phyloP scores from a whole-genome alignment of 2,113 vertebrate genomes.

The Caranx melampygus region DNA sequence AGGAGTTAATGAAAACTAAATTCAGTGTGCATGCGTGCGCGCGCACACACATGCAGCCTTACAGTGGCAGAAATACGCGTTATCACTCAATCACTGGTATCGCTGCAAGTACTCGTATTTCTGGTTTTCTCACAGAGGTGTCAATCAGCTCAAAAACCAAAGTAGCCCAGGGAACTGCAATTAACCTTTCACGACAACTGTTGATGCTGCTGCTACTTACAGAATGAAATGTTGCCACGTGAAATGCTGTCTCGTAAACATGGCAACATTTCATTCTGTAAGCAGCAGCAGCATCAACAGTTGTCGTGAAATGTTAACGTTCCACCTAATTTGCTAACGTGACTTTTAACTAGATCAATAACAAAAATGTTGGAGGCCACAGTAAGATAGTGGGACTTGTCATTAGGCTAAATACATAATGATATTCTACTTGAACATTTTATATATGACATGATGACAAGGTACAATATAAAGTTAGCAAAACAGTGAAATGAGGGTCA shows the following conservation, averaged over 20 bases:
- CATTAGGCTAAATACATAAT: too few relatives aligned
- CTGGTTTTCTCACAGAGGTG: slow-evolving; percentile 11
- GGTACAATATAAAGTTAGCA: too few relatives aligned
- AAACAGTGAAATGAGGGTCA: too few relatives aligned
- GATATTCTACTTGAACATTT: too few relatives aligned
- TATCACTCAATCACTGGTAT: not conserved
- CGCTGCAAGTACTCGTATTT: slow-evolving; percentile 6
- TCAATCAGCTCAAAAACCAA: not conserved
- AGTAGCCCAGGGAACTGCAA: not conserved
- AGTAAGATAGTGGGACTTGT: too few relatives aligned
- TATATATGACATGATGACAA: too few relatives aligned
- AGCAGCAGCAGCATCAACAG: too few relatives aligned
- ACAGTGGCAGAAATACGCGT: not conserved
- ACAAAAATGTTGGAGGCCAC: not conserved
- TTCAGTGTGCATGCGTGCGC: not conserved
- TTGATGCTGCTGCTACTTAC: not conserved
- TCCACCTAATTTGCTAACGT: slow-evolving; percentile 24
- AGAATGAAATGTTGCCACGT: too few relatives aligned
- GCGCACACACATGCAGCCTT: not conserved
- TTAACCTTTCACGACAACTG: slow-evolving; percentile 5
- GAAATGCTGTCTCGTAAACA: too few relatives aligned
- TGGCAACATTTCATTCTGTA: too few relatives aligned
- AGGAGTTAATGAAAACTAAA: not conserved
- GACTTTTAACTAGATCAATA: slow-evolving; percentile 26
- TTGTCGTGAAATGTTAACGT: not conserved